phyloP scores from a whole-genome alignment of 2,888 invertebrate species.

The Imbricaverruca yamaguchii region DNA sequence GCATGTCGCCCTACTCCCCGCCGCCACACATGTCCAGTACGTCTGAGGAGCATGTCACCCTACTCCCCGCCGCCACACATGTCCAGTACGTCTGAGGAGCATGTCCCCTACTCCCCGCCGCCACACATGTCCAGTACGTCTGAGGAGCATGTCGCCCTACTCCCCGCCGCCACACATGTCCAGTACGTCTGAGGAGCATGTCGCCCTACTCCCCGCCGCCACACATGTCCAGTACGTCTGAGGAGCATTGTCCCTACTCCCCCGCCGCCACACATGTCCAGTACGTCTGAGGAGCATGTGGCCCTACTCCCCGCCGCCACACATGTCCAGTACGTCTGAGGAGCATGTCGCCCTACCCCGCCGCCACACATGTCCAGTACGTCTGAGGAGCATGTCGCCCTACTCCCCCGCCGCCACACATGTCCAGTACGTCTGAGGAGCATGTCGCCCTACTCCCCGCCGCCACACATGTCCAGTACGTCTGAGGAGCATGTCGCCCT shows the following conservation, averaged over 20 bases:
- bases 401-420: slow-evolving; percentile 84
- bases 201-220: slow-evolving; percentile 85
- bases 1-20: slow-evolving; percentile 81
- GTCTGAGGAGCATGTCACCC: slow-evolving; percentile 64
- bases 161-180: slow-evolving; percentile 88
- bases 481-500: slow-evolving; percentile 67
- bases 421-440: slow-evolving; percentile 65
- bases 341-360: slow-evolving; percentile 79
- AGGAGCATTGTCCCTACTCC: too few relatives aligned
- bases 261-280: slow-evolving; percentile 87
- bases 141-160: slow-evolving; percentile 72
- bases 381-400: slow-evolving; percentile 64
- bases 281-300: slow-evolving; percentile 61
- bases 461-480: slow-evolving; percentile 82
- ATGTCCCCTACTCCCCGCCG: slow-evolving; percentile 85
- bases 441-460: slow-evolving; percentile 81
- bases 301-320: slow-evolving; percentile 82
- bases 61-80: slow-evolving; percentile 86
- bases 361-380: slow-evolving; percentile 85
- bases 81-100: slow-evolving; percentile 61
- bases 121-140: slow-evolving; percentile 77
- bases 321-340: slow-evolving; percentile 65
- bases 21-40: slow-evolving; percentile 85
- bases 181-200: slow-evolving; percentile 58
- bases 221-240: slow-evolving; percentile 69